A percentile compares a stretch with the other conserved stretches of the same genome.
These are phyloP conservation scores for Propithecus coquereli DNA, from an alignment of 2,113 vertebrate species.

Conservation along the genomic window DNA sequence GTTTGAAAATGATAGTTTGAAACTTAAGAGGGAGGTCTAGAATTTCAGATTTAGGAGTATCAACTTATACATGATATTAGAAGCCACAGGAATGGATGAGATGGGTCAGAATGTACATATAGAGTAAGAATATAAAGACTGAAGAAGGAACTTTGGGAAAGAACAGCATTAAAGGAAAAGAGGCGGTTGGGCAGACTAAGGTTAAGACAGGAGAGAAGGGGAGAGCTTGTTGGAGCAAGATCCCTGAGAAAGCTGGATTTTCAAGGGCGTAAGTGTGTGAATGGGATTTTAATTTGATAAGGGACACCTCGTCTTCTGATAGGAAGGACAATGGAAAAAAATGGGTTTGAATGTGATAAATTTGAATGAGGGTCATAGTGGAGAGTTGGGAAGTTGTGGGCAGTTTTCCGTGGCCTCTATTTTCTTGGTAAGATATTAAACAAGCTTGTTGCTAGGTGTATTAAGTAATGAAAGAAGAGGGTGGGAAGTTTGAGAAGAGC, in stretches of 20 bases:
- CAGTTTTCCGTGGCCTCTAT: background rate
- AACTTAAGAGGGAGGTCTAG: background rate
- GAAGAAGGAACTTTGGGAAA: background rate
- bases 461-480: background rate
- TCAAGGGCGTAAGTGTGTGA: background rate
- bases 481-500: background rate
- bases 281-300: background rate
- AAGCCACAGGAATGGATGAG: background rate
- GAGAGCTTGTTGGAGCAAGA: background rate
- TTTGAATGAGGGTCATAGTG: background rate
- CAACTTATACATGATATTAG: background rate
- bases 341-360: background rate
- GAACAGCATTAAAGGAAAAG: background rate
- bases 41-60: constrained; percentile 6
- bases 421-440: background rate
- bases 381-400: background rate
- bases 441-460: background rate
- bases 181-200: background rate
- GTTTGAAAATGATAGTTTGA: constrained; percentile 21
- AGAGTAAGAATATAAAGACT: background rate
- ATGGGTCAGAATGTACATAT: background rate
- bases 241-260: constrained; percentile 15
- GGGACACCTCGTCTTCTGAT: background rate
- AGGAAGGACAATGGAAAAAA: background rate
- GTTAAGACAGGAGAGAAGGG: background rate